phyloP scores from a whole-genome alignment of 1,140 invertebrate species.

The Helicoverpa armigera region DNA sequence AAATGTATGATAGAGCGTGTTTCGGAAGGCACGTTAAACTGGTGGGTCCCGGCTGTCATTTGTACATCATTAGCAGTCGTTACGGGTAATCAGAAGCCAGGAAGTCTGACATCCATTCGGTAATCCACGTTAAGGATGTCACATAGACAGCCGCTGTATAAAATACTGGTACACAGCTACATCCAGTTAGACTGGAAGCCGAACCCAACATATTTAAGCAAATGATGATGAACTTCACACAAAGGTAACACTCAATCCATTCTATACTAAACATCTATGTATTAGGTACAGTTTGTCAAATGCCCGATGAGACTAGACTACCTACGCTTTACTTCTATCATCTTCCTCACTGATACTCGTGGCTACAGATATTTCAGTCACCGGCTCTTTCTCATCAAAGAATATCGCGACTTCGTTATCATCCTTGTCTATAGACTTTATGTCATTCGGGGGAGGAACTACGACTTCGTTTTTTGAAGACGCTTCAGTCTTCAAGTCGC shows the following conservation, averaged over 20 bases:
- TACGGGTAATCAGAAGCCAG: too few relatives aligned
- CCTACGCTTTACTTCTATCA: not conserved
- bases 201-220: too few relatives aligned
- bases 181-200: too few relatives aligned
- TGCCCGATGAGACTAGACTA: slow-evolving; percentile 30
- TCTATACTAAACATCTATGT: not conserved
- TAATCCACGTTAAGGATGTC: too few relatives aligned
- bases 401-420: slow-evolving; percentile 87
- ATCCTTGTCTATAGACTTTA: slow-evolving; percentile 74
- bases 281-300: not conserved
- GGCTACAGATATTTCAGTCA: slow-evolving; percentile 83
- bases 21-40: too few relatives aligned
- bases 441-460: slow-evolving; percentile 72
- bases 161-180: too few relatives aligned
- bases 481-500: slow-evolving; percentile 68
- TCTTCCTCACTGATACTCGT: slow-evolving; percentile 78
- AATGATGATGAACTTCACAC: too few relatives aligned
- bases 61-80: too few relatives aligned
- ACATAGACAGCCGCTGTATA: too few relatives aligned
- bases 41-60: too few relatives aligned
- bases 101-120: too few relatives aligned
- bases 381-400: slow-evolving; percentile 76
- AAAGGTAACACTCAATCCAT: not conserved
- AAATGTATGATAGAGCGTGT: too few relatives aligned
- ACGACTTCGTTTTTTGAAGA: slow-evolving; percentile 75